Conservation (phyloP, 2,797 vertebrate species). For the Notolepis coatsorum region DNA sequence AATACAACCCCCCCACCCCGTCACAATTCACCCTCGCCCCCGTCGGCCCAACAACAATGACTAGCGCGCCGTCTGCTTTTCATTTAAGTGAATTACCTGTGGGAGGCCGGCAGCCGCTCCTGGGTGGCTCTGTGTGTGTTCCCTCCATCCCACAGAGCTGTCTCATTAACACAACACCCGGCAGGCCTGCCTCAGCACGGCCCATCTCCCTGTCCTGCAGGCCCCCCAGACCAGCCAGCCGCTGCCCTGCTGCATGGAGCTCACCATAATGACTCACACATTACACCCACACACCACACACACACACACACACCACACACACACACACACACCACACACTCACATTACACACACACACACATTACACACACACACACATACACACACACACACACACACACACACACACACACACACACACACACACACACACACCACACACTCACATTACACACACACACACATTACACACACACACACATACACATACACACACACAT, state of each 20-base stretch:
- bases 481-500: constrained; percentile 37
- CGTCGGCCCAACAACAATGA: constrained; percentile 72
- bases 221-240: neutral
- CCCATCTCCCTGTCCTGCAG: constrained; percentile 55
- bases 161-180: constrained; percentile 78
- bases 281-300: constrained; percentile 45
- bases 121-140: constrained; percentile 78
- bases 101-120: constrained; percentile 75
- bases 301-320: constrained; percentile 18
- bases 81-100: constrained; percentile 80
- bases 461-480: constrained; percentile 40
- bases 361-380: too few relatives aligned
- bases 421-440: constrained; percentile 35
- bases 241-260: constrained; percentile 56
- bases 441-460: constrained; percentile 48
- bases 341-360: too few relatives aligned
- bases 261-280: constrained; percentile 67
- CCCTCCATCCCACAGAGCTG: constrained; percentile 76
- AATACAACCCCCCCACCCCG: constrained; percentile 73
- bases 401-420: constrained; percentile 39
- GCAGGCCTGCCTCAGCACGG: constrained; percentile 49
- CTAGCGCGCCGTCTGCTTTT: constrained; percentile 79
- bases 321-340: too few relatives aligned
- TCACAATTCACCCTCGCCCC: constrained; percentile 71
- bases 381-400: constrained; percentile 33